Evolutionary conservation across 2,888 invertebrate genomes (phyloP).

Genomic region (Cephus pulcher): DNA sequence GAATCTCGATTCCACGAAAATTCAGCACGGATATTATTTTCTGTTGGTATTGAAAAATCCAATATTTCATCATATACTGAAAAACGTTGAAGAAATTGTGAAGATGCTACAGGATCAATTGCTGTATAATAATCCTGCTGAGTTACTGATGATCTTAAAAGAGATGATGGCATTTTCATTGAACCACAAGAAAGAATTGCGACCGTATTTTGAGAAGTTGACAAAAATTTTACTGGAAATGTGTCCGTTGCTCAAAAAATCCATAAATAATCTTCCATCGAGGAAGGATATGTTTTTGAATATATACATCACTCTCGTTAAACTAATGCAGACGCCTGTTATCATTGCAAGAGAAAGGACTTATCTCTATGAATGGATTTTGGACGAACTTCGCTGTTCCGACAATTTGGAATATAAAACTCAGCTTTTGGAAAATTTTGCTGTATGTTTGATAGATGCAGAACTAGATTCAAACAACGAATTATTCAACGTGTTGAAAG

Average conservation of each 20-base stretch:
- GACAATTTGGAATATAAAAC: conserved; percentile 45
- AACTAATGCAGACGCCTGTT: conserved; percentile 40
- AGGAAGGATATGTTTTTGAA: conserved; percentile 44
- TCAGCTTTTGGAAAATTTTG: conserved; percentile 48
- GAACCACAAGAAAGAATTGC: conserved; percentile 34
- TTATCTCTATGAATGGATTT: conserved; percentile 51
- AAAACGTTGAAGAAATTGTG: conserved; percentile 41
- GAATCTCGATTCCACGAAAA: conserved; percentile 27
- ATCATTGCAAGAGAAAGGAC: conserved; percentile 29
- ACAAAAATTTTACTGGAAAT: conserved; percentile 42
- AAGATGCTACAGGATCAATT: conserved; percentile 36
- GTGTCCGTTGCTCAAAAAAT: conserved; percentile 36
- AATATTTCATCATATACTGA: conserved; percentile 50
- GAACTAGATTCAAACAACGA: conserved; percentile 30
- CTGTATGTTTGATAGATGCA: conserved; percentile 45
- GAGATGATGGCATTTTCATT: conserved; percentile 49
- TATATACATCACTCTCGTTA: conserved; percentile 48
- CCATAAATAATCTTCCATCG: conserved; percentile 32
- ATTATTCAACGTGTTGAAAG: conserved; percentile 35
- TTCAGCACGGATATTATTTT: conserved; percentile 61
- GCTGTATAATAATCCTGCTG: conserved; percentile 38
- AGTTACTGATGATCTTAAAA: conserved; percentile 50
- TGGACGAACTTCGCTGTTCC: conserved; percentile 35
- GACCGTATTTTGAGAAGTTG: conserved; percentile 32
- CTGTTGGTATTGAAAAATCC: conserved; percentile 50